Evolutionary conservation across 2,113 vertebrate genomes (phyloP), one percentile per base, ranked within the genome.

Genomic region (Sebastes fasciatus): DNA sequence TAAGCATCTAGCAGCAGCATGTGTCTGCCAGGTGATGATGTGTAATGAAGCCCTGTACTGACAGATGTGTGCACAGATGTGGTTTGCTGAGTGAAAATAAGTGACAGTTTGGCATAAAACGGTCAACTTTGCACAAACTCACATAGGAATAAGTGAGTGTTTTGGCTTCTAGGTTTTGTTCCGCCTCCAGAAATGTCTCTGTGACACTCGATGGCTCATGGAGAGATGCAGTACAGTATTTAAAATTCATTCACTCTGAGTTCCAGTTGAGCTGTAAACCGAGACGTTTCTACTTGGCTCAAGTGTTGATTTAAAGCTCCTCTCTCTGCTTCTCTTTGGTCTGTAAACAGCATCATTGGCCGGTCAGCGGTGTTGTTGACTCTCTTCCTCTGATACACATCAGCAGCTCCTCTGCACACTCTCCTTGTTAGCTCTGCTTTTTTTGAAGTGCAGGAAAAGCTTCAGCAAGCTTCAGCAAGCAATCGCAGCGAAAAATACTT

Each of bases 11-110:
- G 57, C 60, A 26, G 79, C 80, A 78, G 63, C 83, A 72, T 88
- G 76, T 88, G 79, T 89, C 46, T 40, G 17, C 80, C 88, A 89
- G 90, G 78, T 76, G 86, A 90, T 26, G 83, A 14, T 65, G 77
- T 74, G 78, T 61, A 23, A 77, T 54, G 58, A 82, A 17, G 69
- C 70, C 57, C 6, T 48, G 70, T 23, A 78, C 62, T 65, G 73
- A n/a, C 85, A 81, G 73, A 90, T 89, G 82, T 85, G 84, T 2
- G 6, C 19, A 65, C 82, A 87, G 85, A 87, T 88, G 77, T 82
- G 71, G 16, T 26, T 34, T 26, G 48, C 45, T 45, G 57, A 65
- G 75, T 21, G 26, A 2, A 76, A 76, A n/a, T 43, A 71, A 68
- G 23, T 34, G 54, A 66, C 46, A 48, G 19, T 48, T 63, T 58